Conservation (phyloP, 2,888 invertebrate species). For the Cheilosia impressa region DNA sequence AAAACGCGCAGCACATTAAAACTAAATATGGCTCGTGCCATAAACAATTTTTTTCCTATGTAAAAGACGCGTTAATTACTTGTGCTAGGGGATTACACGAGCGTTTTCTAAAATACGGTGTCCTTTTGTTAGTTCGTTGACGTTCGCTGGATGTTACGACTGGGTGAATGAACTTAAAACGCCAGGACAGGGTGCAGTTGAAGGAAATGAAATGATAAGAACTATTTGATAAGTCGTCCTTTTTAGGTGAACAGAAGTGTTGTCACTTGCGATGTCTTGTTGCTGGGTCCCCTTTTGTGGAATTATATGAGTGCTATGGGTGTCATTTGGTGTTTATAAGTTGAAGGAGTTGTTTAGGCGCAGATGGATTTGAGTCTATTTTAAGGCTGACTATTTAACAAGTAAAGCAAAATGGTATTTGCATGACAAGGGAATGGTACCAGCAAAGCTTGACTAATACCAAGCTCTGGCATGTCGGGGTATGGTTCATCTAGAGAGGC, state of each 20-base stretch:
- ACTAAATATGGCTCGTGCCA: constrained; percentile 70
- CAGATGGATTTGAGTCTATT: constrained; percentile 8
- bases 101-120: constrained; percentile 5
- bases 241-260: constrained; percentile 40
- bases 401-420: not conserved
- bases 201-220: not conserved
- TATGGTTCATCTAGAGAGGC: too few species aligned
- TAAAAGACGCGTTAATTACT: constrained; percentile 67
- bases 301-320: constrained; percentile 13
- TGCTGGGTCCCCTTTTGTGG: constrained; percentile 19
- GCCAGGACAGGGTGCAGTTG: constrained; percentile 23
- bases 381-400: not conserved
- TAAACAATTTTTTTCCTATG: constrained; percentile 38
- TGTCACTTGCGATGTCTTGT: constrained; percentile 24
- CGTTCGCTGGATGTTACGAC: constrained; percentile 13
- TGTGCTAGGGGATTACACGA: constrained; percentile 48
- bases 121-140: constrained; percentile 34
- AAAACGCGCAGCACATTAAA: constrained; percentile 14
- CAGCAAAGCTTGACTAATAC: too few species aligned
- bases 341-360: not conserved
- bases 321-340: not conserved
- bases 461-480: too few species aligned
- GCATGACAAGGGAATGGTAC: too few species aligned
- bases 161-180: constrained; percentile 59
- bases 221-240: constrained; percentile 35